Evolutionary conservation across 2,113 vertebrate genomes (phyloP).

Genomic region (Petroica traversi): DNA sequence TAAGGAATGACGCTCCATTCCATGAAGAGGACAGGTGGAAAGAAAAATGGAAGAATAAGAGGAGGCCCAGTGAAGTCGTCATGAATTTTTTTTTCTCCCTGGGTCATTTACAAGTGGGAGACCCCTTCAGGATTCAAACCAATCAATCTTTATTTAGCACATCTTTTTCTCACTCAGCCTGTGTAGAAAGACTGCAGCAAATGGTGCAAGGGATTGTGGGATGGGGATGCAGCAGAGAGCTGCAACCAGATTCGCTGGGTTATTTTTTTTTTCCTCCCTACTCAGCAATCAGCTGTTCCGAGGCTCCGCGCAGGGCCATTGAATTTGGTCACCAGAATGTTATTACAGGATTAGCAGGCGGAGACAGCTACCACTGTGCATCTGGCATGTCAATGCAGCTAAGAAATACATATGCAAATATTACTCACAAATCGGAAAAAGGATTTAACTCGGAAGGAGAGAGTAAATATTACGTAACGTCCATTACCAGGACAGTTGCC

Average conservation of each 20-base stretch:
- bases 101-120: conserved; percentile 74
- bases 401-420: background rate
- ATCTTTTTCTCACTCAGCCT: conserved; percentile 75
- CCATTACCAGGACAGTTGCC: background rate
- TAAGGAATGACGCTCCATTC: conserved; percentile 65
- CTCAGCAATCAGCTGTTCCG: conserved; percentile 78
- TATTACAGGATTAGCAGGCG: conserved; percentile 44
- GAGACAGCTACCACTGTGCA: background rate
- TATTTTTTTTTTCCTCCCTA: conserved; percentile 64
- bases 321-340: conserved; percentile 46
- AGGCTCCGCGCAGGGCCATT: conserved; percentile 56
- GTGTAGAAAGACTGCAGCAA: conserved; percentile 87
- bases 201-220: conserved; percentile 82
- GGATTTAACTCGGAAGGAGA: background rate
- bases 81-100: conserved; percentile 54
- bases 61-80: conserved; percentile 70
- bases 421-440: background rate
- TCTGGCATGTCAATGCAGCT: background rate
- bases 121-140: conserved; percentile 66
- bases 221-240: conserved; percentile 84
- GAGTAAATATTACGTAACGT: background rate
- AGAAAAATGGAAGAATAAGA: conserved; percentile 71
- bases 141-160: conserved; percentile 78
- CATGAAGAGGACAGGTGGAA: conserved; percentile 64
- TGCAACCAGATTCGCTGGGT: conserved; percentile 76